Conservation (phyloP, 2,113 vertebrate genomes). For the Tauraco erythrolophus region DNA sequence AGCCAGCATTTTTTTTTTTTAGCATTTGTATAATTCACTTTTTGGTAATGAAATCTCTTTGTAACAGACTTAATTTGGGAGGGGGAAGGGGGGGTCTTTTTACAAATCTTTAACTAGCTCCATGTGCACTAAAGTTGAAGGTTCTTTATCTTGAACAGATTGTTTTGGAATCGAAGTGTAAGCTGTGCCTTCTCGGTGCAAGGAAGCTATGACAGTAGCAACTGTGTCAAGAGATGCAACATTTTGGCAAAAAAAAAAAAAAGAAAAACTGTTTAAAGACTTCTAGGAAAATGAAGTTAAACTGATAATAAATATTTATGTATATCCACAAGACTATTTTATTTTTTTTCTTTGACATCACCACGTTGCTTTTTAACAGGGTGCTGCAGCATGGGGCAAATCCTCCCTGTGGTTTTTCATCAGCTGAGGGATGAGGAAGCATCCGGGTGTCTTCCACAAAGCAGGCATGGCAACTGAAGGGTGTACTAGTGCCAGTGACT, state of each 20-base stretch:
- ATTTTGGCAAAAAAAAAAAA: not conserved
- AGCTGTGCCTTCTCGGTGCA: not conserved
- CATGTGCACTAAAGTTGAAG: conserved; percentile 14
- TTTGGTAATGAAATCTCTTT: conserved; percentile 56
- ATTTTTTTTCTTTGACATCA: conserved; percentile 5
- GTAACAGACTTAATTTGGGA: conserved; percentile 15
- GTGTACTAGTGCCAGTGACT: conserved; percentile 13
- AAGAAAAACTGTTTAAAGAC: conserved; percentile 34
- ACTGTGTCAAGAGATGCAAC: conserved; percentile 30
- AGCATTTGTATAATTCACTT: conserved; percentile 71
- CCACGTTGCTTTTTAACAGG: not conserved
- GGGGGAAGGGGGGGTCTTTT: conserved; percentile 24
- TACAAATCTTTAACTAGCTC: conserved; percentile 45
- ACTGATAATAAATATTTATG: conserved; percentile 75
- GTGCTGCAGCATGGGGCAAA: not conserved
- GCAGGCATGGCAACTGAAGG: not conserved
- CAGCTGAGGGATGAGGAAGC: not conserved
- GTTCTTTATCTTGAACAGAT: not conserved
- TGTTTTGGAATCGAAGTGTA: conserved; percentile 22
- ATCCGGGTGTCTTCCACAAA: not conserved
- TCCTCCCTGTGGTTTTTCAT: not conserved
- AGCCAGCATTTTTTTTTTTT: conserved; percentile 58
- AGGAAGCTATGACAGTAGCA: conserved; percentile 12
- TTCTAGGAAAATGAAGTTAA: conserved; percentile 60
- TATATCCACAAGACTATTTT: conserved; percentile 38